Percentiles rank a stretch among this genome's conserved stretches.
Conservation (phyloP, 2,113 vertebrate genomes). For the Leucoraja erinaceus region DNA sequence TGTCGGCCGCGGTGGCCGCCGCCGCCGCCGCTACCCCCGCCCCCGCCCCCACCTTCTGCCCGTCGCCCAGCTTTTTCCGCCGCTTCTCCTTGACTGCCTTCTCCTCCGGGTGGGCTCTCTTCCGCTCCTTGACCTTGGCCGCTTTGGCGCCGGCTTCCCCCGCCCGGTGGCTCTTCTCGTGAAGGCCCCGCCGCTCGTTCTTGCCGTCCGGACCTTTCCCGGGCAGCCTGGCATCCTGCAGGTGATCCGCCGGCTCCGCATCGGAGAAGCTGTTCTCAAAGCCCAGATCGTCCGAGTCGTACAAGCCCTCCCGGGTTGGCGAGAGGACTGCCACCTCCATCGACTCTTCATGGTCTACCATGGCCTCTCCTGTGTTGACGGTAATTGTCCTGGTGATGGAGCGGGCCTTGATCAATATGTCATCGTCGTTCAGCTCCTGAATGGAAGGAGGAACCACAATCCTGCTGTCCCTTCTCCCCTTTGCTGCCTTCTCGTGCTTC, state of each 20-base stretch:
- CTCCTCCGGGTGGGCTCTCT: not conserved
- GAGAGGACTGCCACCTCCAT: slow-evolving; percentile 48
- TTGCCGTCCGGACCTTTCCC: not conserved
- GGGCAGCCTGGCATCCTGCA: not conserved
- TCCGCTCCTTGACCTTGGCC: not conserved
- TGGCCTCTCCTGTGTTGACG: slow-evolving; percentile 56
- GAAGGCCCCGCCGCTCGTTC: slow-evolving; percentile 47
- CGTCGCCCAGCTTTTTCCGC: not conserved
- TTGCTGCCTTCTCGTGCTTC: slow-evolving; percentile 46
- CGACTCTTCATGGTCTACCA: slow-evolving; percentile 57
- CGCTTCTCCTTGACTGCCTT: slow-evolving; percentile 9
- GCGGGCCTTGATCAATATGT: slow-evolving; percentile 57
- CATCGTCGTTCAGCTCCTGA: slow-evolving; percentile 84
- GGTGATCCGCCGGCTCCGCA: slow-evolving; percentile 42
- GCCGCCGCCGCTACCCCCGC: too few species aligned
- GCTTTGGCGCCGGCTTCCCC: slow-evolving; percentile 12
- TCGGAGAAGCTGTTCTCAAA: slow-evolving; percentile 46
- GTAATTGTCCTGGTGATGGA: slow-evolving; percentile 92
- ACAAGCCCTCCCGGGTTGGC: slow-evolving; percentile 58
- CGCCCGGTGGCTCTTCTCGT: slow-evolving; percentile 42
- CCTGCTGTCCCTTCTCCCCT: slow-evolving; percentile 60
- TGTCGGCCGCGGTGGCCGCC: not conserved
- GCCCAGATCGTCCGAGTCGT: slow-evolving; percentile 54
- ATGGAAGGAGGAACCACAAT: slow-evolving; percentile 82
- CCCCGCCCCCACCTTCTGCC: not conserved